These are phyloP conservation scores for Aurelia aurita DNA, from an alignment of 30 jellyfish, hydroid and myxozoan species.

Conservation along the genomic window DNA sequence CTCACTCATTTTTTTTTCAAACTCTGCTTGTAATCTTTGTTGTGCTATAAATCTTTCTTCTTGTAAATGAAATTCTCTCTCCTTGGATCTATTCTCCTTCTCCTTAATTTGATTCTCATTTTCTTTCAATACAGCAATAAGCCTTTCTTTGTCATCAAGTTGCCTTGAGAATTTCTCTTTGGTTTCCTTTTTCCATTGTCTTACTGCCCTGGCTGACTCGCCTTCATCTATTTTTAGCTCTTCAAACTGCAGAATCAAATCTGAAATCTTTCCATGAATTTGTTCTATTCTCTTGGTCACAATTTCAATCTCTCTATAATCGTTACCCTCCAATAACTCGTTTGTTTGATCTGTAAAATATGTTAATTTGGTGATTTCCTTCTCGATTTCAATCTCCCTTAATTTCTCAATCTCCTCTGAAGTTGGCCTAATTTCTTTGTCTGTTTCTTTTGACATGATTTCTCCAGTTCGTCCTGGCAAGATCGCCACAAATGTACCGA, in stretches of 20 bases:
- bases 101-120: not conserved
- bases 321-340: not conserved
- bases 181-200: constrained; percentile 39
- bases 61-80: not conserved
- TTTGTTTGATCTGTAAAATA: constrained; percentile 13
- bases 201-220: too few relatives aligned
- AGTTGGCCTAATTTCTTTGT: not conserved
- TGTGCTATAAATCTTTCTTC: constrained; percentile 6
- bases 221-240: constrained; percentile 30
- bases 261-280: not conserved
- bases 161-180: not conserved
- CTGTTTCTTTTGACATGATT: too few relatives aligned
- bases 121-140: not conserved
- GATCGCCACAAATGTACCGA: constrained; percentile 56
- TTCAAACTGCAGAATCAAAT: constrained; percentile 16
- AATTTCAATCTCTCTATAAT: constrained; percentile 1
- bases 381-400: constrained; percentile 13
- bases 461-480: constrained; percentile 42
- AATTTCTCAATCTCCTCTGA: not conserved
- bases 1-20: not conserved
- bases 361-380: constrained; percentile 10
- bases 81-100: not conserved
- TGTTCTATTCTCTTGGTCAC: not conserved
- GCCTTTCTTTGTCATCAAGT: not conserved
- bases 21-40: constrained; percentile 11